These are phyloP conservation scores for Mionectes macconnelli DNA, from an alignment of 2,113 vertebrate species.

Conservation along the genomic window DNA sequence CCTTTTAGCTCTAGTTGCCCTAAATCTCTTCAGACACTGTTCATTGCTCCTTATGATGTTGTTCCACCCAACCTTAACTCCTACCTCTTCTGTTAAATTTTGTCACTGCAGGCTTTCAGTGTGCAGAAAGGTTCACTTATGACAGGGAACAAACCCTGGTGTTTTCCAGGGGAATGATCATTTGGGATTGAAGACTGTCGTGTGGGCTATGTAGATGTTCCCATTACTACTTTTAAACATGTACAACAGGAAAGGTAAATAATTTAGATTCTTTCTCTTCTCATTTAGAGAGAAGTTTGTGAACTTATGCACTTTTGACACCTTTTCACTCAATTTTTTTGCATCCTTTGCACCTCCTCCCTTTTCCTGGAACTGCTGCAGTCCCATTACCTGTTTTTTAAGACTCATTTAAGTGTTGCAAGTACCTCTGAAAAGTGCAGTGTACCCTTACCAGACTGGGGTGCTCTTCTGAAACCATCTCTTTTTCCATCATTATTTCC, in stretches of 20 bases:
- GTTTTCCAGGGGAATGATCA: not conserved
- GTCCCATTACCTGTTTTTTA: not conserved
- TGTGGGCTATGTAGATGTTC: accelerated
- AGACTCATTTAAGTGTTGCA: not conserved
- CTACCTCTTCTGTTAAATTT: not conserved
- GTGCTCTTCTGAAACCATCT: not conserved
- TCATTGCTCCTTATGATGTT: not conserved
- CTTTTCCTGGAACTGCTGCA: not conserved
- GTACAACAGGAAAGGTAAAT: not conserved
- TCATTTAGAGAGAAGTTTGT: not conserved
- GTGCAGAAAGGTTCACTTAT: not conserved
- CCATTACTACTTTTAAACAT: not conserved
- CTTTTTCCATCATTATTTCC: not conserved
- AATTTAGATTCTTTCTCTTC: not conserved
- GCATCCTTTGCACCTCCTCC: not conserved
- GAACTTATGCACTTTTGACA: not conserved
- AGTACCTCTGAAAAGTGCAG: not conserved
- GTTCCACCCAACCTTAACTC: not conserved
- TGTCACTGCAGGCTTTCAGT: not conserved
- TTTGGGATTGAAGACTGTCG: not conserved
- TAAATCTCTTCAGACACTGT: not conserved
- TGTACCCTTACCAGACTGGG: not conserved
- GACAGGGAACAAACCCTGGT: not conserved
- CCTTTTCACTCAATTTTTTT: not conserved
- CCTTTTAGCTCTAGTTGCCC: not conserved